Base-by-base conservation (phyloP, 2,113 vertebrate genomes). In the Pseudorhombus dupliciocellatus region DNA sequence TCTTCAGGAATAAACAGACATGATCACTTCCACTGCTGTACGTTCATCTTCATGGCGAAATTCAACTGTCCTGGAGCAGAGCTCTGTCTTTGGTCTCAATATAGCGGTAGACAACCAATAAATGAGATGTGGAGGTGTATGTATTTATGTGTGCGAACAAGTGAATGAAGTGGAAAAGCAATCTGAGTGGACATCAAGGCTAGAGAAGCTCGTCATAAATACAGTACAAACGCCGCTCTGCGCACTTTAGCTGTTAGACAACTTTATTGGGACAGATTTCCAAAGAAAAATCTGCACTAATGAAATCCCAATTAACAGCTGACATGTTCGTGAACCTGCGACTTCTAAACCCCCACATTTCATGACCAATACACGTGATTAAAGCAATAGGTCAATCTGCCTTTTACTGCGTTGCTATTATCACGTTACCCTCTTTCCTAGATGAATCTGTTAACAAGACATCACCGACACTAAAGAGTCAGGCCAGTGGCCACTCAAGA, bases 341-440 rank as follows among this genome's bases (percentile, higher is more conserved):
- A 52, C 46, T 52, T n/a, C 0, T 15, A 21, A 52, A 20, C 24
- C 44, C 6, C 55, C 15, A 61, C 14, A 30, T 51, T 56, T 55
- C n/a, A 48, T 28, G 28, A 10, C 25, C 31, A 21, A 73, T 64
- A 14, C n/a, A 16, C 42, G n/a, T 55, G 37, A 63, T 64, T 56
- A 73, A 20, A 30, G 51, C 66, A 62, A 60, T 61, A 42, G 68
- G 18, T 21, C 48, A 42, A 14, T 53, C 25, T 57, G 51, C 16
- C n/a, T 68, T 46, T 59, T 2, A 21, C 16, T 57, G 57, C 7
- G 48, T 56, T 37, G 40, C 2, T 55, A 16, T 34, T 66, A 71
- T 66, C 34, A 20, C 22, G 60, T 77, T 66, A 46, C 53, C 18
- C 37, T 28, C n/a, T 24, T 52, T 26, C 44, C n/a, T 10, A 48